Evolutionary conservation across 2,797 vertebrate species (phyloP).

Genomic region (Bradypodion ventrale): DNA sequence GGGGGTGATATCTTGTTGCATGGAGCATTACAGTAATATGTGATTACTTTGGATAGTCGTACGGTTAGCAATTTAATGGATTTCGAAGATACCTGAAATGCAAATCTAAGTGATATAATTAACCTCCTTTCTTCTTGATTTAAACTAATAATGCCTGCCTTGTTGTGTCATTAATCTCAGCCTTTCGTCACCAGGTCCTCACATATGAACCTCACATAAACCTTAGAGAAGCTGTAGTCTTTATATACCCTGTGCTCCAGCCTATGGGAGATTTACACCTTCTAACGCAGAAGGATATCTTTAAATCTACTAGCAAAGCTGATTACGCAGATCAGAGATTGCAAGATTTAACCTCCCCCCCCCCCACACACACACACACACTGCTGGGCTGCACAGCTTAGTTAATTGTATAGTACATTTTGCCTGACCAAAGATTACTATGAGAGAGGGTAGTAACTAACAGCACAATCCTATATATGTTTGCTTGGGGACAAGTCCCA

Average conservation of each 20-base stretch:
- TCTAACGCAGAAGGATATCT: slow-evolving; percentile 31
- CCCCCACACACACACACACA: too few species aligned
- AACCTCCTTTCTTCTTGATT: background rate
- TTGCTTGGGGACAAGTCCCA: background rate
- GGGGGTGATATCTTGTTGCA: too few species aligned
- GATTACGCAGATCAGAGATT: slow-evolving; percentile 48
- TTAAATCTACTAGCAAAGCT: slow-evolving; percentile 58
- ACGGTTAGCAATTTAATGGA: background rate
- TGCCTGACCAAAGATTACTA: background rate
- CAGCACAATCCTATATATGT: background rate
- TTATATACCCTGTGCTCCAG: slow-evolving; percentile 31
- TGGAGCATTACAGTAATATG: background rate
- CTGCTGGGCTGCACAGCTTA: slow-evolving; percentile 9
- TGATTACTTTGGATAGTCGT: background rate
- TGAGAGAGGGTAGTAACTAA: slow-evolving; percentile 9
- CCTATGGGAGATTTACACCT: slow-evolving; percentile 47
- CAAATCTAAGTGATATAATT: slow-evolving; percentile 14
- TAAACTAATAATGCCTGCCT: slow-evolving; percentile 18
- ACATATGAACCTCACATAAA: background rate
- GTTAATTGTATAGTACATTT: slow-evolving; percentile 12
- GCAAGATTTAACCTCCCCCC: slow-evolving; percentile 30
- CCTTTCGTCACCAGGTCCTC: slow-evolving; percentile 27
- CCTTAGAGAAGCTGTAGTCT: slow-evolving; percentile 10
- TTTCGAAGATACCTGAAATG: slow-evolving; percentile 33
- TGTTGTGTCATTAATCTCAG: slow-evolving; percentile 21